Conservation (phyloP, 1,140 invertebrate genomes). For the Drosophila serrata region DNA sequence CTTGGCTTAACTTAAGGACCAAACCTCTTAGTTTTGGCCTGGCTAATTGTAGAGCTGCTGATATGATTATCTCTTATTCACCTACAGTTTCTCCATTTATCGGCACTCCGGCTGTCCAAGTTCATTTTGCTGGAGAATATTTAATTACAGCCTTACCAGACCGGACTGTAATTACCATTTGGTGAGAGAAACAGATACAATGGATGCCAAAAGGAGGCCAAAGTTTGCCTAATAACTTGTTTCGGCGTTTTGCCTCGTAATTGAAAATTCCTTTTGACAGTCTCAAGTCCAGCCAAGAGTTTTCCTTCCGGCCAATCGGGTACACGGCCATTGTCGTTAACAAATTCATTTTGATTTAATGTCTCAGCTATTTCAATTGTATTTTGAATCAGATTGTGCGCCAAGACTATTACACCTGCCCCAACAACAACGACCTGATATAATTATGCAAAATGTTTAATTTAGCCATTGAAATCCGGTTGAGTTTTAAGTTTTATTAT, state of each 20-base stretch:
- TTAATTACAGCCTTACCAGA: constrained; percentile 54
- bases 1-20: background rate
- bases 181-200: constrained; percentile 21
- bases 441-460: constrained; percentile 62
- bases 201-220: constrained; percentile 7
- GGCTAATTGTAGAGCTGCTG: constrained; percentile 21
- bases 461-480: constrained; percentile 37
- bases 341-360: constrained; percentile 73
- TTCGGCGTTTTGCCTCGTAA: constrained; percentile 67
- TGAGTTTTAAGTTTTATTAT: constrained; percentile 45
- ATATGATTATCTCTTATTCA: constrained; percentile 47
- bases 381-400: constrained; percentile 39
- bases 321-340: constrained; percentile 22
- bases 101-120: constrained; percentile 25
- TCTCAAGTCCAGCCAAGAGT: constrained; percentile 6
- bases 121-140: constrained; percentile 56
- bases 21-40: background rate
- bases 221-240: constrained; percentile 76
- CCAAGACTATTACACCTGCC: constrained; percentile 34
- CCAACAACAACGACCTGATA: constrained; percentile 28
- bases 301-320: constrained; percentile 34
- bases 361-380: constrained; percentile 17
- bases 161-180: constrained; percentile 51
- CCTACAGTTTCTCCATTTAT: constrained; percentile 7
- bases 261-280: constrained; percentile 75